These are phyloP conservation scores for Eudemis profundana DNA, from an alignment of 2,888 invertebrate genomes.

Conservation along the genomic window DNA sequence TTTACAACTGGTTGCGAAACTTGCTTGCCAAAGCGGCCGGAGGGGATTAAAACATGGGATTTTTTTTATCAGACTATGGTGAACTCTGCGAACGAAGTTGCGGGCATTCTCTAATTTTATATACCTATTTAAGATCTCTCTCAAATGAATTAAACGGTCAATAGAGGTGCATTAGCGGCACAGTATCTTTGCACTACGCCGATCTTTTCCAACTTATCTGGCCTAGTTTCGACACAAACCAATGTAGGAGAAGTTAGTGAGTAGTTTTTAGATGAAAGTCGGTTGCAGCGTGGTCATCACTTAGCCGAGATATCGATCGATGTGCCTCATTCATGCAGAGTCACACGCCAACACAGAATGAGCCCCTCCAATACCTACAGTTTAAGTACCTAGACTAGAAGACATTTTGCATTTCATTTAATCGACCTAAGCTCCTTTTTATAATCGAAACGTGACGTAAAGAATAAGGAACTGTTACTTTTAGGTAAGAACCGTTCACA, in stretches of 20 bases:
- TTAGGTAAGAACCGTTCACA: background rate
- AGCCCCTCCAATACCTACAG: slow-evolving; percentile 20
- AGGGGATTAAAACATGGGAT: no score
- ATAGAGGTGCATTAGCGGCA: background rate
- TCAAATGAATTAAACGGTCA: background rate
- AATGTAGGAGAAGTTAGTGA: slow-evolving; percentile 39
- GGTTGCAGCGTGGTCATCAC: slow-evolving; percentile 55
- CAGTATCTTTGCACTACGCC: slow-evolving; percentile 15
- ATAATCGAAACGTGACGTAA: no score
- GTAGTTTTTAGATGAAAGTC: slow-evolving; percentile 41
- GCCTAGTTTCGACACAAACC: slow-evolving; percentile 38
- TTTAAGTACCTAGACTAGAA: slow-evolving; percentile 10
- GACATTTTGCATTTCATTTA: slow-evolving; percentile 6
- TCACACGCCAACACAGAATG: slow-evolving; percentile 51
- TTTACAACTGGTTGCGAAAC: no score
- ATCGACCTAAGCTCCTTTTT: background rate
- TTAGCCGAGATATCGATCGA: slow-evolving; percentile 62
- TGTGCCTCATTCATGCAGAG: slow-evolving; percentile 58
- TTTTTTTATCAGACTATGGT: no score
- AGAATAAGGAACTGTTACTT: background rate
- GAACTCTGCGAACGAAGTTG: no score
- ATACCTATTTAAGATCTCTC: no score
- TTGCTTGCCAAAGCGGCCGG: no score
- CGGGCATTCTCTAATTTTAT: no score
- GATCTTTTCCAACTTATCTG: slow-evolving; percentile 36